Percentiles rank a stretch among this genome's conserved stretches.
These are phyloP conservation scores for Nylanderia fulva DNA, from an alignment of 1,140 invertebrate genomes.

Conservation along the genomic window DNA sequence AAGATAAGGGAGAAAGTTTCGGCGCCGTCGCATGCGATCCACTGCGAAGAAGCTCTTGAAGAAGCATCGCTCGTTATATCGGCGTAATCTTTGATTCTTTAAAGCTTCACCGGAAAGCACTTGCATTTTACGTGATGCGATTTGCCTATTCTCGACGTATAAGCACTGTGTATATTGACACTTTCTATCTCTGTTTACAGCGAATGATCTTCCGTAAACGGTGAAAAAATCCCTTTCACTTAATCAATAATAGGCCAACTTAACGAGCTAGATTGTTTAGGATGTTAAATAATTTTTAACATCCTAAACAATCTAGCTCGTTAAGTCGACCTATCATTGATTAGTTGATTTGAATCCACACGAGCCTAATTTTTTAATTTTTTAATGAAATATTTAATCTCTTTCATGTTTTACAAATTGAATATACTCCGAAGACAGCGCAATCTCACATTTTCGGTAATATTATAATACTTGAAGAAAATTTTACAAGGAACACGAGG, in stretches of 20 bases:
- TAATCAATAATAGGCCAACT: no score
- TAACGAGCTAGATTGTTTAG: no score
- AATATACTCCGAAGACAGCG: conserved; percentile 14
- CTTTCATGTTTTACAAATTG: conserved; percentile 31
- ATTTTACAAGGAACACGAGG: not conserved
- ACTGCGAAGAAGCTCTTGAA: conserved; percentile 49
- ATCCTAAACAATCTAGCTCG: no score
- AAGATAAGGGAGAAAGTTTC: conserved; percentile 65
- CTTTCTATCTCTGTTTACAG: not conserved
- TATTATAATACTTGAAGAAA: not conserved
- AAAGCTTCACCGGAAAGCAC: conserved; percentile 21
- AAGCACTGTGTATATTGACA: conserved; percentile 25
- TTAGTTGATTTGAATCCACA: no score
- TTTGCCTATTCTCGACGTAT: conserved; percentile 29
- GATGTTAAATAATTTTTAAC: no score
- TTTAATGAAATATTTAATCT: no score
- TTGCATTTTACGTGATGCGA: conserved; percentile 40
- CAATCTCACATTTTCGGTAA: conserved; percentile 10
- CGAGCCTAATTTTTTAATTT: no score
- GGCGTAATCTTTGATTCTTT: conserved; percentile 59
- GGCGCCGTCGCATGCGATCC: conserved; percentile 61
- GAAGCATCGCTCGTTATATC: conserved; percentile 50
- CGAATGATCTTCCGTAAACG: conserved; percentile 24
- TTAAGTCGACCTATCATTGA: no score
- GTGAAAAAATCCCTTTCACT: no score